Evolutionary conservation across 2,888 invertebrate species (phyloP), one percentile per base, ranked within the genome.

Genomic region (Punctoribates punctum): DNA sequence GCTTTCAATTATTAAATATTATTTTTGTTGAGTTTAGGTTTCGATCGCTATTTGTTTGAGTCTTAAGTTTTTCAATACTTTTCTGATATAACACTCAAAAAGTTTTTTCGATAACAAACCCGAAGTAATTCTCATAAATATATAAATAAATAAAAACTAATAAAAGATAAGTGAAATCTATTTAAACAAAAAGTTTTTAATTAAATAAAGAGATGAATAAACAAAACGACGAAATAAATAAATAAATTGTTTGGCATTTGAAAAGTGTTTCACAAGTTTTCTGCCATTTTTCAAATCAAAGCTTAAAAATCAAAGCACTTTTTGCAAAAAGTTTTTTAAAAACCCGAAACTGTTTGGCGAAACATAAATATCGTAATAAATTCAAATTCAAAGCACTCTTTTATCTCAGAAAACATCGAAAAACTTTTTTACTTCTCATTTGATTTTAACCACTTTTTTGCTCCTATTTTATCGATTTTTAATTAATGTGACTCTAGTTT

Each of bases 1-100:
- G 65, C 20, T 65, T 65, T 65, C 65, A 65, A 65, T 65, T 65
- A 65, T 65, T 65, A 27, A 65, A 65, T 65, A 65, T 13, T 27
- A 20, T 23, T 62, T 62, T 29, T 27, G 13, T 29, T 62, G 42
- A 11, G 42, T 42, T 42, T 42, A 8, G 11, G 42, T 54, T 54
- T 20, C 20, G 54, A 8, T 54, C 25, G 54, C 25, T 54, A 23
- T 54, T 20, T 54, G 20, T 54, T 54, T 54, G 42, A 42, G 42
- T 42, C 42, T 42, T 13, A 42, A 42, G 25, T 54, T 54, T 20
- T 25, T 54, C 54, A 25, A 54, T 23, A 54, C 54, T 25, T n/a
- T 54, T 54, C 20, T 54, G 20, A 23, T 54, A 54, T 23, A n/a
- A 54, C 20, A 25, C 25, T 23, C 25, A 23, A 54, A 23, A 54